Evolutionary conservation across 2,888 invertebrate genomes (phyloP), one percentile per base, ranked within the genome.

Genomic region (Philopedon plagiatum): DNA sequence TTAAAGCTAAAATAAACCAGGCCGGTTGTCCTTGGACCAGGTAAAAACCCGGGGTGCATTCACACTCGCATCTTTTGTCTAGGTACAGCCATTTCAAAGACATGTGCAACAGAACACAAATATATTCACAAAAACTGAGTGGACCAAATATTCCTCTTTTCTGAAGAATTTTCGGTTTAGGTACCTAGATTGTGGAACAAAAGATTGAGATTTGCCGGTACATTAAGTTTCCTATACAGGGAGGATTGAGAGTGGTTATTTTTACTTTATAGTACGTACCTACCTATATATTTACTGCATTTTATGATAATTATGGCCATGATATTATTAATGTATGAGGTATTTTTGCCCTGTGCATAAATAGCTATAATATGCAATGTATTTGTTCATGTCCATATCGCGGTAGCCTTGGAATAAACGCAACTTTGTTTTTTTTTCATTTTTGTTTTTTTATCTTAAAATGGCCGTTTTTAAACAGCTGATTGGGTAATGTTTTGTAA

Each of bases 21-120:
- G 65, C 69, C 79, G 77, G 83, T 81, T 80, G 83, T 82, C 85
- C 84, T 85, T 84, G 85, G 81, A 73, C 13, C 65, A 65, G 65
- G 64, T 71, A 71, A 65, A 65, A 71, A 60, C 39, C 58, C 26
- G 19, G 65, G 64, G 65, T 71, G 63, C 34, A 64, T 49, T 58
- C 51, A 54, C 51, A 54, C 29, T 62, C 41, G 41, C 39, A 15
- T 66, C 54, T 69, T 69, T 69, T 62, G 68, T 69, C 67, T 69
- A 56, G 68, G 68, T 44, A 61, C 68, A 63, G 63, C 37, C 51
- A 63, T 63, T 63, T 62, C 51, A 49, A 63, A 63, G 37, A 32
- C 51, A 63, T 63, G 62, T 62, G 63, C 63, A 37, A 51, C 63
- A 37, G 39, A n/a, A n/a, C n/a, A 37, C 58, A 19, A 21, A 41